phyloP scores from a whole-genome alignment of 2,888 invertebrate genomes.

The Pristionchus arcanus region DNA sequence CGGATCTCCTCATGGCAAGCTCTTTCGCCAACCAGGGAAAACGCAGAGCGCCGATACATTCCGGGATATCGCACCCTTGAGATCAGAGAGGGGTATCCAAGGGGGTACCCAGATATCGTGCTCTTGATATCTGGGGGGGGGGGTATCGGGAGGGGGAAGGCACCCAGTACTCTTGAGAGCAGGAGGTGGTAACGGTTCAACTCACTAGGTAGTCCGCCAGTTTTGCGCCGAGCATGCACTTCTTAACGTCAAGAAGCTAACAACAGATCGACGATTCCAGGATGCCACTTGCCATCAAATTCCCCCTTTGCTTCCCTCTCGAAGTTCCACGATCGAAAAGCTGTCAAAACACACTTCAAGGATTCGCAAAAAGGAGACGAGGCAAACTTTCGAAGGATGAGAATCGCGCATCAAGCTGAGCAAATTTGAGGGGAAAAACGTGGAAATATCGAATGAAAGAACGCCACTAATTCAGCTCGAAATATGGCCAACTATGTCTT shows the following conservation, averaged over 20 bases:
- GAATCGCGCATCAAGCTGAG: neutral
- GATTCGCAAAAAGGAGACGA: neutral
- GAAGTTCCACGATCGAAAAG: neutral
- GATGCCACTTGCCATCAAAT: neutral
- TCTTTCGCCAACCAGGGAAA: neutral
- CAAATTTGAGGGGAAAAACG: neutral
- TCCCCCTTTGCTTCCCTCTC: neutral
- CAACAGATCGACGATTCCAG: neutral
- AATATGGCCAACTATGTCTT: too few species aligned
- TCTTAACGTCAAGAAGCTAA: neutral
- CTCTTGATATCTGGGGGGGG: too few species aligned
- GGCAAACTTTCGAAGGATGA: neutral
- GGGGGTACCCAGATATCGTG: too few species aligned
- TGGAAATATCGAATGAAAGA: neutral
- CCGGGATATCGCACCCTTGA: too few species aligned
- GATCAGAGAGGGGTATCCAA: too few species aligned
- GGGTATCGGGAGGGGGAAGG: too few species aligned
- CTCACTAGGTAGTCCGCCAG: neutral
- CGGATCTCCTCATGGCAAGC: neutral
- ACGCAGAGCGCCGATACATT: too few species aligned
- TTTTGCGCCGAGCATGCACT: neutral
- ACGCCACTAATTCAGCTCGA: too few species aligned
- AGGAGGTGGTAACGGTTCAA: neutral
- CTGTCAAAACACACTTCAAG: neutral
- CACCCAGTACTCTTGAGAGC: too few species aligned